These are phyloP conservation scores for Dermatophagoides farinae DNA, from an alignment of 1,140 invertebrate genomes.

Conservation along the genomic window DNA sequence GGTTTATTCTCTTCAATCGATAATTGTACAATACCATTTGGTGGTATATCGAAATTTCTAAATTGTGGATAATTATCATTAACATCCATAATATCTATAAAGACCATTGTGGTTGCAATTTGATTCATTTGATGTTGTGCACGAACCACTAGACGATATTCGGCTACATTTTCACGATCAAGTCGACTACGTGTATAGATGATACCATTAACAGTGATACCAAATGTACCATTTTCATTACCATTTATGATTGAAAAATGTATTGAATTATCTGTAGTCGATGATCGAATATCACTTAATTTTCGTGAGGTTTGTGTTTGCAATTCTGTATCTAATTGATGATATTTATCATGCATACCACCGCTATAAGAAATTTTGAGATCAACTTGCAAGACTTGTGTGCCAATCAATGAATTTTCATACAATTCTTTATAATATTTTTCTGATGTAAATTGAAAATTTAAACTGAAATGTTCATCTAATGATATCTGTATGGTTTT, in stretches of 20 bases:
- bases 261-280: slow-evolving; percentile 43
- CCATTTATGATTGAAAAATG: slow-evolving; percentile 73
- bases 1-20: slow-evolving; percentile 68
- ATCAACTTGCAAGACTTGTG: neutral
- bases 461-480: neutral
- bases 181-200: slow-evolving; percentile 33
- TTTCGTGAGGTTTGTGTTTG: neutral
- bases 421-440: slow-evolving; percentile 66
- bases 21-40: slow-evolving; percentile 31
- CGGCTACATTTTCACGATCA: slow-evolving; percentile 66
- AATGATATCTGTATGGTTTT: neutral
- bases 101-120: slow-evolving; percentile 40
- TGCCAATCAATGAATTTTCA: slow-evolving; percentile 54
- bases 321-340: neutral
- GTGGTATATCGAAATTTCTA: slow-evolving; percentile 65
- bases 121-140: slow-evolving; percentile 28
- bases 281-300: neutral
- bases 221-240: slow-evolving; percentile 69
- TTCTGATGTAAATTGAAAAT: slow-evolving; percentile 46
- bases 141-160: slow-evolving; percentile 74
- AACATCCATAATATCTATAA: slow-evolving; percentile 50
- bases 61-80: slow-evolving; percentile 88
- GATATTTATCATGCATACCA: neutral
- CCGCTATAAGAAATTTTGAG: neutral
- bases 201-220: slow-evolving; percentile 65